Evolutionary conservation across 2,888 invertebrate genomes (phyloP), one percentile per base, ranked within the genome.

Genomic region (Eudemis profundana): DNA sequence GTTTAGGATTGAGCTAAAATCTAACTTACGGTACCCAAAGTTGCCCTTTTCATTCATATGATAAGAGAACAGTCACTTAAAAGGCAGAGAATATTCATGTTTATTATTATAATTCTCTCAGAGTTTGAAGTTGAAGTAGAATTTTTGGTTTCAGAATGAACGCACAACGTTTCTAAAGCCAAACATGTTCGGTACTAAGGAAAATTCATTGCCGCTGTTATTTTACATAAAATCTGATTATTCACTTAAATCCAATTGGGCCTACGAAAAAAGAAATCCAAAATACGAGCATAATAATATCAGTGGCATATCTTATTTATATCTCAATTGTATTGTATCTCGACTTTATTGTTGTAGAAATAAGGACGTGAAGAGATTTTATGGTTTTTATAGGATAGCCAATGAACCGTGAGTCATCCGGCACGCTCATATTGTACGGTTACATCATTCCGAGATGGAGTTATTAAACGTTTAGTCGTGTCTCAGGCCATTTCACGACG

Each of bases 401-500:
- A 38, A 63, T 54, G 63, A 46, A 38, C 50, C 61, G 64, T 68
- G 68, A 68, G 53, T 68, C 68, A 68, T 61, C 57, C 12, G 54
- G 17, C 51, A 68, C 42, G 62, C 46, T 57, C 40, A 57, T 65
- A 61, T 59, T 50, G 57, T 33, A 47, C 53, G 61, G 66, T 68
- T 68, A 68, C 68, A 59, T 68, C 65, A 68, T 65, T 56, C 14
- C 27, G 17, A 54, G 53, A 61, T 62, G 29, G 54, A 54, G 62
- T 40, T 49, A 56, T 62, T 29, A 47, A 56, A 29, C 10, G 51
- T 42, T 33, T 42, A 36, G 23, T 40, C 21, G 50, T 44, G 14
- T 44, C 50, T 27, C n/a, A 5, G 44, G 8, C 12, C 19, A 42
- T 44, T 61, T 44, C 33, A 50, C 40, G 49, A 29, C 5, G 19